These are phyloP conservation scores for Pangasius mekongensis DNA, from an alignment of 2,797 vertebrate species.

Conservation along the genomic window DNA sequence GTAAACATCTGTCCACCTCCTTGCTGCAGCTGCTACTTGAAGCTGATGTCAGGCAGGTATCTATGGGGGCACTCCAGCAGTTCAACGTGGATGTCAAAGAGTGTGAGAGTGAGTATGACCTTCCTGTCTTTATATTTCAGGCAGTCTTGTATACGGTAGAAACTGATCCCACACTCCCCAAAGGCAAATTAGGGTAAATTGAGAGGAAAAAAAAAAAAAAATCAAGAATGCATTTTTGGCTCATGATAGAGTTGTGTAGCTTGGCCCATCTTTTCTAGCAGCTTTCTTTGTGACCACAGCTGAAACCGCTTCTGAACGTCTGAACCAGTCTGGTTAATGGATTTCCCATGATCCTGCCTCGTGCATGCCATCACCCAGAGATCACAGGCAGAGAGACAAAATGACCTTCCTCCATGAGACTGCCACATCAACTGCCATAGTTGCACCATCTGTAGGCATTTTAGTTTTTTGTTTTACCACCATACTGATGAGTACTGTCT, in stretches of 20 bases:
- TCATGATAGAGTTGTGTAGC: conserved; percentile 15
- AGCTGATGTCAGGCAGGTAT: conserved; percentile 89
- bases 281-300: conserved; percentile 46
- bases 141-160: background rate
- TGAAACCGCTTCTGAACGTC: conserved; percentile 37
- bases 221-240: conserved; percentile 16
- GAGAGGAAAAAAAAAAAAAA: conserved; percentile 1
- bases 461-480: conserved; percentile 36
- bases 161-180: conserved; percentile 2
- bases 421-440: conserved; percentile 40
- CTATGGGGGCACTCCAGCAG: conserved; percentile 91
- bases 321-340: conserved; percentile 47
- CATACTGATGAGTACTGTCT: conserved; percentile 42
- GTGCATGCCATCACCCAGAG: conserved; percentile 10
- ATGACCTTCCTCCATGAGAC: conserved; percentile 26
- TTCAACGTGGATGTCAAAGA: conserved; percentile 90
- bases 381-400: conserved; percentile 37
- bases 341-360: conserved; percentile 49
- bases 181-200: conserved; percentile 36
- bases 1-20: conserved; percentile 95
- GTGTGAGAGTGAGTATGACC: conserved; percentile 87
- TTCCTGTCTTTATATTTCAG: background rate
- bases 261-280: conserved; percentile 14
- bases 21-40: conserved; percentile 91
- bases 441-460: conserved; percentile 32